Evolutionary conservation across 2,113 vertebrate species (phyloP), one percentile per base, ranked within the genome.

Genomic region (Nansenia antarctica): DNA sequence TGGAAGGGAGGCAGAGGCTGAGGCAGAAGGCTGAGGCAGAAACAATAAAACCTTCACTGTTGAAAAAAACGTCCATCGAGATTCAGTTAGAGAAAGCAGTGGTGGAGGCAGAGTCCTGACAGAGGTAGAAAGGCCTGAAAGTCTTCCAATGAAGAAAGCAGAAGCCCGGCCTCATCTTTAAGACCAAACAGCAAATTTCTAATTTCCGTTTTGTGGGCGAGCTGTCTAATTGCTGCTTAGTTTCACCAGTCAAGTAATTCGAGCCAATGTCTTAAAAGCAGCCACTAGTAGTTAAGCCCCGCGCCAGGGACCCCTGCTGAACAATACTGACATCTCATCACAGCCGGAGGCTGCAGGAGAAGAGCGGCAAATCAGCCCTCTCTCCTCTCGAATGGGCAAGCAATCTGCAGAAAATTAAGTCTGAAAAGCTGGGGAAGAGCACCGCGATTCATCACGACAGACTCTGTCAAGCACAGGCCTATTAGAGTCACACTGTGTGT

Each of bases 321-420:
- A 86, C 53, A 80, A 86, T 86, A 89, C 81, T 91, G 90, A 91
- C 89, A 88, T 86, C 87, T 86, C 84, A 88, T 83, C 89, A 87
- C 79, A 73, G 84, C 66, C 63, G 42, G 66, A 1, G 24, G 82
- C 81, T 91, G 79, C 79, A 76, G 77, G 77, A 74, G 81, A 83
- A 76, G 84, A 86, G 2, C 70, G 75, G 82, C 82, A 78, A 84
- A 90, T 94, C 90, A 84, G 81, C 81, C 88, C 86, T 82, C 86
- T 91, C 91, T 94, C 82, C 91, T 93, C 93, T 93, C 72, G 80
- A 93, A 87, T 89, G 92, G 90, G 87, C 90, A 92, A 86, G 91
- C 91, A 94, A 92, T 93, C 92, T 94, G 86, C 74, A 87, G 92
- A 92, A 93, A 94, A 94, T 93, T 92, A 92, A 91, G 90, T 86